phyloP scores from a whole-genome alignment of 2,113 vertebrate species.

The Ictalurus furcatus region DNA sequence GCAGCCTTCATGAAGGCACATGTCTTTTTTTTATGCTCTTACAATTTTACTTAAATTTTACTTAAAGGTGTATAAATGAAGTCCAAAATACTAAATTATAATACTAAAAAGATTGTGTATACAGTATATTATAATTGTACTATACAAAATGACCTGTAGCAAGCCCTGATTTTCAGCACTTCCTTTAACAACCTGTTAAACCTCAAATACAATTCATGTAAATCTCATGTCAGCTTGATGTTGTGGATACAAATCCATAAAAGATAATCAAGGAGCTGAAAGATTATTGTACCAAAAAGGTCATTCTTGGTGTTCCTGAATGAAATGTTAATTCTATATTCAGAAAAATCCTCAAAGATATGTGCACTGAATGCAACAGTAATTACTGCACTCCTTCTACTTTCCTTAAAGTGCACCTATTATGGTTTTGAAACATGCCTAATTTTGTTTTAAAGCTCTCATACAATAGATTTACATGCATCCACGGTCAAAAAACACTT shows the following conservation, averaged over 20 bases:
- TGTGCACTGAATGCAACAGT: background rate
- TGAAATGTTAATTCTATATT: background rate
- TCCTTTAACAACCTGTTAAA: background rate
- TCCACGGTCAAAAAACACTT: too few species aligned
- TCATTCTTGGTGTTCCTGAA: slow-evolving; percentile 7
- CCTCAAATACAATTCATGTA: background rate
- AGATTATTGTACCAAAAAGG: background rate
- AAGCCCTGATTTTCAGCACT: background rate
- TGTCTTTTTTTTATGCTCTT: background rate
- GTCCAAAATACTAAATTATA: background rate
- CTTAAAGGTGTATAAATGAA: background rate
- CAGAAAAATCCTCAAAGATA: background rate
- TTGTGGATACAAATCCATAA: slow-evolving; percentile 4
- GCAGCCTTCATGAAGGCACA: background rate
- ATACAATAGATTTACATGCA: too few species aligned
- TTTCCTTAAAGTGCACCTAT: background rate
- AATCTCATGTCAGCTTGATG: background rate
- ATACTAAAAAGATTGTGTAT: background rate
- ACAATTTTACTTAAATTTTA: background rate
- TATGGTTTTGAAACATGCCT: too few species aligned
- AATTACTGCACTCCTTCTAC: slow-evolving; percentile 29
- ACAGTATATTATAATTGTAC: background rate
- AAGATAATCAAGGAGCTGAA: background rate
- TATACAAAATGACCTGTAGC: background rate
- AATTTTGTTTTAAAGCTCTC: too few species aligned